Evolutionary conservation across 2,797 vertebrate species (phyloP).

Genomic region (Gymnopithys bicolor): DNA sequence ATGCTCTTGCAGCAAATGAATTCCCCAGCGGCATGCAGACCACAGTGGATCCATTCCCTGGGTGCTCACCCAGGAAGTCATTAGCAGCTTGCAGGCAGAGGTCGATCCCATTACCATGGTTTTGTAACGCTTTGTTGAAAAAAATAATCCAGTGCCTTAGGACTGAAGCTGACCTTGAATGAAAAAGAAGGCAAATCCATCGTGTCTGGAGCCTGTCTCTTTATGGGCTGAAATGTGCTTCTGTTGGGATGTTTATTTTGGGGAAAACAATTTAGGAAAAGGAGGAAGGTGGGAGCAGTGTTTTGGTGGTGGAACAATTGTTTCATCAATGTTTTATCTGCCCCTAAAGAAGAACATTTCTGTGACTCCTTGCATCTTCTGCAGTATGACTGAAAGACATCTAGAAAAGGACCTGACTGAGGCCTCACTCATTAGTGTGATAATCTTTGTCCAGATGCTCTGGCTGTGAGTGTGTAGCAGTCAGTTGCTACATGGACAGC

Average conservation of each 20-base stretch:
- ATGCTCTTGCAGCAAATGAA: conserved; percentile 17
- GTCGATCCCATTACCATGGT: conserved; percentile 58
- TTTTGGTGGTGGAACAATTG: not conserved
- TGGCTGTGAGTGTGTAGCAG: not conserved
- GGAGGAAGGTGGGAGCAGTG: not conserved
- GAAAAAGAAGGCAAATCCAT: not conserved
- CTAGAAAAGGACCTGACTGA: not conserved
- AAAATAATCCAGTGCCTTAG: conserved; percentile 34
- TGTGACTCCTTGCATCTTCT: not conserved
- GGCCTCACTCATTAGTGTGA: rapidly evolving
- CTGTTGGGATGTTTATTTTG: not conserved
- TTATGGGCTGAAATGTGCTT: rapidly evolving
- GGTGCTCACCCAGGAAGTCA: conserved; percentile 68
- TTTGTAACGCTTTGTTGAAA: conserved; percentile 28
- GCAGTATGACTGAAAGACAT: not conserved
- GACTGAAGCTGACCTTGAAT: conserved; percentile 56
- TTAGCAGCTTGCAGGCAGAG: conserved; percentile 60
- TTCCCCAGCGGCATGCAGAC: not conserved
- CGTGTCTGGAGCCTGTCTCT: not conserved
- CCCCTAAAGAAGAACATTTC: not conserved
- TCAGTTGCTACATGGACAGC: not conserved
- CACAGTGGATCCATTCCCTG: conserved; percentile 42
- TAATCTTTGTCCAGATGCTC: not conserved
- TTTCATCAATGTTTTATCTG: not conserved
- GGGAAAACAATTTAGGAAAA: not conserved